Percentiles rank a stretch among this genome's conserved stretches.
phyloP scores from a whole-genome alignment of 2,888 invertebrate species.

The Torymus aiolomorphi region DNA sequence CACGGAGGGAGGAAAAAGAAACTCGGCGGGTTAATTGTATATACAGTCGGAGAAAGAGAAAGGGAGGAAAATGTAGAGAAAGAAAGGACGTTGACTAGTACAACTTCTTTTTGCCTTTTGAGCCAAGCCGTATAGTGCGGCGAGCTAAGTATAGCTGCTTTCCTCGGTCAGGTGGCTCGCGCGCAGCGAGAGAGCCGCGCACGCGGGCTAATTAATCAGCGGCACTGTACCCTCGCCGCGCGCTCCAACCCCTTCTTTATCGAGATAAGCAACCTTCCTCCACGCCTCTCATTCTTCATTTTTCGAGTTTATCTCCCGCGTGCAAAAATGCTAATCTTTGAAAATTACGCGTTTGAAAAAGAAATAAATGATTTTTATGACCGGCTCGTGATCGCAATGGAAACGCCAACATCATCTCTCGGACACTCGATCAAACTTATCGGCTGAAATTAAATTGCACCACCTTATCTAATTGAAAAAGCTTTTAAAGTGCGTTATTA shows the following conservation, averaged over 20 bases:
- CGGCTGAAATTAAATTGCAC: constrained; percentile 19
- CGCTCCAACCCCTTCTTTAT: constrained; percentile 25
- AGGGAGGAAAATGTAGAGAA: neutral
- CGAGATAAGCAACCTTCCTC: constrained; percentile 32
- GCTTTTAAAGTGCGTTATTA: too few species aligned
- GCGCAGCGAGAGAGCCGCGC: neutral
- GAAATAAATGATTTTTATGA: neutral
- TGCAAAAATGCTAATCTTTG: constrained; percentile 41
- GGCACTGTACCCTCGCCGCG: neutral
- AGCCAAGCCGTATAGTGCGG: neutral
- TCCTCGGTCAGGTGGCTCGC: constrained; percentile 34
- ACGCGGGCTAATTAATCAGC: constrained; percentile 48
- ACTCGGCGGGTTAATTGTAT: constrained; percentile 32
- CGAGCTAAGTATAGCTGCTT: constrained; percentile 1
- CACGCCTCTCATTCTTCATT: constrained; percentile 12
- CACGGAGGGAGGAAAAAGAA: constrained; percentile 8
- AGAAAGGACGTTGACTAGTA: neutral
- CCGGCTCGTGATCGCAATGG: neutral
- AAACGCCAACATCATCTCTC: neutral
- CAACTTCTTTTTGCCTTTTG: constrained; percentile 29
- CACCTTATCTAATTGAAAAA: neutral
- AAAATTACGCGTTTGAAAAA: constrained; percentile 14
- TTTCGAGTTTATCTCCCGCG: constrained; percentile 10
- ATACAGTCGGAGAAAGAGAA: constrained; percentile 12
- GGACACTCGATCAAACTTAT: neutral